These are phyloP conservation scores for Prosopocoilus inquinatus DNA, from an alignment of 2,888 invertebrate genomes.

Conservation along the genomic window DNA sequence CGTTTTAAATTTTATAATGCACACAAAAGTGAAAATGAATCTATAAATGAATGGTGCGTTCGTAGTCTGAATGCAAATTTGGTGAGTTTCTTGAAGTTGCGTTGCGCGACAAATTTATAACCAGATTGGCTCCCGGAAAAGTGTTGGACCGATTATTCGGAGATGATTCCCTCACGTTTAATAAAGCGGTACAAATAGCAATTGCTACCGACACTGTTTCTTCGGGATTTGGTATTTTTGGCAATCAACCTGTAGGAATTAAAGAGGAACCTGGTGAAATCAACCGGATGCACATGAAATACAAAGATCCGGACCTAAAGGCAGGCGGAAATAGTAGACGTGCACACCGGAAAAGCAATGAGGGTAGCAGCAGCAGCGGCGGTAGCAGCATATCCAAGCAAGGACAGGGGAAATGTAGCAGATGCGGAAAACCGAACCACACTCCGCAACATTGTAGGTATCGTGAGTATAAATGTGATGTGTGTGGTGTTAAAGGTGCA, in stretches of 20 bases:
- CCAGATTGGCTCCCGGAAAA: conserved; percentile 14
- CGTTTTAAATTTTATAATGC: no score
- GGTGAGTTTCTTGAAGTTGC: conserved; percentile 4
- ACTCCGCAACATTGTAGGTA: conserved; percentile 8
- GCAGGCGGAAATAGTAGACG: not conserved
- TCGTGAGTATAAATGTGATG: conserved; percentile 10
- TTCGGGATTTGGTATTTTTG: not conserved
- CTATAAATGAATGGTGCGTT: conserved; percentile 18
- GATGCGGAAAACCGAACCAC: conserved; percentile 16
- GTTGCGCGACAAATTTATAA: conserved; percentile 15
- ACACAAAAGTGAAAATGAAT: no score
- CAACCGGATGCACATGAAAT: conserved; percentile 1
- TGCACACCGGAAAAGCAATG: not conserved
- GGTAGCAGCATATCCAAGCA: no score
- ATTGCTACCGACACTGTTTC: conserved; percentile 3
- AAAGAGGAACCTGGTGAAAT: conserved; percentile 7
- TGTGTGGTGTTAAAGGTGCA: conserved; percentile 7
- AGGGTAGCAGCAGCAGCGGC: no score
- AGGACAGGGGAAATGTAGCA: not conserved
- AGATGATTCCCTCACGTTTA: conserved; percentile 2
- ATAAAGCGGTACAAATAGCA: conserved; percentile 15
- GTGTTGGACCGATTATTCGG: conserved; percentile 12
- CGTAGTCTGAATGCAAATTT: conserved; percentile 20
- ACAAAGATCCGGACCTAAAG: not conserved
- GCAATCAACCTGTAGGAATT: not conserved